phyloP scores from a whole-genome alignment of 2,113 vertebrate species.

The Rousettus leschenaultii region DNA sequence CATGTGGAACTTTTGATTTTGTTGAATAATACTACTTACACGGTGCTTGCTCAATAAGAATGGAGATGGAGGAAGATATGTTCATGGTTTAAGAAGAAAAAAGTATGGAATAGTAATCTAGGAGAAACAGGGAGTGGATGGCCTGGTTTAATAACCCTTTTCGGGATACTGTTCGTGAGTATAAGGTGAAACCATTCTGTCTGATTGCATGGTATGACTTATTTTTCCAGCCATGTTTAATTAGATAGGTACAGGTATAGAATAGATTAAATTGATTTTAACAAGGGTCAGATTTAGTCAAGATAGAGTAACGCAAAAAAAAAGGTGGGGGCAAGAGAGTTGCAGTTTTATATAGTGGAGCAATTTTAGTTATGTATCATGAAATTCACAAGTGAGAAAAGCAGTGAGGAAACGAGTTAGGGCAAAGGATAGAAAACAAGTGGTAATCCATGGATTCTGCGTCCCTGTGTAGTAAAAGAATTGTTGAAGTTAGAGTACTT shows the following conservation, averaged over 20 bases:
- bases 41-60: not conserved
- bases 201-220: not conserved
- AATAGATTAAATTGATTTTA: not conserved
- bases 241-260: not conserved
- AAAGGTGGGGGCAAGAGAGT: not conserved
- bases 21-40: not conserved
- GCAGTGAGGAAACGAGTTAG: not conserved
- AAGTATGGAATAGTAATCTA: not conserved
- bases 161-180: not conserved
- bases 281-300: not conserved
- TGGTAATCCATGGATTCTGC: not conserved
- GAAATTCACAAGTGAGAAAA: not conserved
- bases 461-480: not conserved
- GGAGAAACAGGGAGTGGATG: not conserved
- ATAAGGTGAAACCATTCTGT: not conserved
- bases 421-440: not conserved
- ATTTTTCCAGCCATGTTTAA: not conserved
- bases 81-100: not conserved
- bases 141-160: not conserved
- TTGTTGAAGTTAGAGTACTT: not conserved
- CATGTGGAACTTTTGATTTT: not conserved
- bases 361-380: not conserved
- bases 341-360: not conserved
- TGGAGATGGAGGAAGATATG: not conserved
- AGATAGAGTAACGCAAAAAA: not conserved